Conservation (phyloP, 2,888 invertebrate species). For the Caenorhabditis wallacei region DNA sequence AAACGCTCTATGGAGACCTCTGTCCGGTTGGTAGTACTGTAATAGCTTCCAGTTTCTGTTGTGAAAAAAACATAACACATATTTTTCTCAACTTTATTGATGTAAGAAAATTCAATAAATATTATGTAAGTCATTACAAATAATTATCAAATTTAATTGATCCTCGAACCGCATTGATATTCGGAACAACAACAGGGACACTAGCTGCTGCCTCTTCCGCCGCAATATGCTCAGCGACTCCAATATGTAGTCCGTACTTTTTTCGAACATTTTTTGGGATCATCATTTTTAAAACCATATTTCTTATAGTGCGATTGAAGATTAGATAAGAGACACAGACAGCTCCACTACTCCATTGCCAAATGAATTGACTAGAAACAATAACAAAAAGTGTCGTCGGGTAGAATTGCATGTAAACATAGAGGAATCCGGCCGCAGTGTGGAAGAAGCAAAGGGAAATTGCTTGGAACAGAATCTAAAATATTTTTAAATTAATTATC, state of each 20-base stretch:
- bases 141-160: slow-evolving; percentile 8
- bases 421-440: slow-evolving; percentile 3
- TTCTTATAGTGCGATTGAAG: slow-evolving; percentile 14
- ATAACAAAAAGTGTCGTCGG: background rate
- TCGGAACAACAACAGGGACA: background rate
- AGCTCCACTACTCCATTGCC: slow-evolving; percentile 18
- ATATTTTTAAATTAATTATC: no score
- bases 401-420: slow-evolving; percentile 13
- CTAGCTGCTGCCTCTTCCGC: background rate
- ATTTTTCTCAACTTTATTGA: no score
- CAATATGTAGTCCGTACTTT: slow-evolving; percentile 1
- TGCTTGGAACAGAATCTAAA: slow-evolving; percentile 11
- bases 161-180: slow-evolving; percentile 4
- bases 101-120: no score
- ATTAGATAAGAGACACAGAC: slow-evolving; percentile 11
- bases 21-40: no score
- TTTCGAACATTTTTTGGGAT: background rate
- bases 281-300: slow-evolving; percentile 12
- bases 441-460: background rate
- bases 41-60: no score
- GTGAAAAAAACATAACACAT: no score
- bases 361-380: slow-evolving; percentile 5
- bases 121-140: background rate
- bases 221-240: slow-evolving; percentile 20
- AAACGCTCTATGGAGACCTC: no score